Percentiles rank a stretch among this genome's conserved stretches.
Conservation (phyloP, 2,797 vertebrate genomes). For the Falco rusticolus region DNA sequence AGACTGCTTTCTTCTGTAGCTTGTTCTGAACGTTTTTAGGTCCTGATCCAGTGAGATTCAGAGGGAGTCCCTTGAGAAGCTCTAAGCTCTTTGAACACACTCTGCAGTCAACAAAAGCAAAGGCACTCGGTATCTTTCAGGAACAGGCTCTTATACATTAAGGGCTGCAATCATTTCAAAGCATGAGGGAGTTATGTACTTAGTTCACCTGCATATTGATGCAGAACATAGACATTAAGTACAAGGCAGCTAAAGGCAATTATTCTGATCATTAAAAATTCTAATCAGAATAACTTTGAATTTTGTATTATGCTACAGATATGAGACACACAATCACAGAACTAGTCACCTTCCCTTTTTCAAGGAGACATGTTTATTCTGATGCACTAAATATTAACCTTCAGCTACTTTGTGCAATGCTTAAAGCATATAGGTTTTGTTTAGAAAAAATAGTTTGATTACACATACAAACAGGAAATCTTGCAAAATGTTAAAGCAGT, state of each 20-base stretch:
- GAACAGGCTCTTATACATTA: neutral
- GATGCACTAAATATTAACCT: neutral
- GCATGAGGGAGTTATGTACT: neutral
- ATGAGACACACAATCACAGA: conserved; percentile 28
- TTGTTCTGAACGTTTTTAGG: neutral
- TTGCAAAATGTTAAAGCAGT: neutral
- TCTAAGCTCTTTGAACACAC: neutral
- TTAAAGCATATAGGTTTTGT: neutral
- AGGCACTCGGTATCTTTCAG: neutral
- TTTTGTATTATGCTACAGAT: conserved; percentile 25
- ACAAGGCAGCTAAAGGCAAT: conserved; percentile 48
- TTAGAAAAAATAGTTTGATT: neutral
- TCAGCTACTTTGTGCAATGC: neutral
- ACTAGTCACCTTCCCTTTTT: conserved; percentile 52
- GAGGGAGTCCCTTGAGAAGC: neutral
- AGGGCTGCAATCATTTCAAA: conserved; percentile 36
- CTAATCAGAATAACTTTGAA: conserved; percentile 56
- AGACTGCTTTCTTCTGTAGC: neutral
- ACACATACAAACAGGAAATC: neutral
- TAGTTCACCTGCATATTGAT: conserved; percentile 49
- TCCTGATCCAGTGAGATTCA: neutral
- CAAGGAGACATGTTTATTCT: conserved; percentile 40
- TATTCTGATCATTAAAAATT: conserved; percentile 55
- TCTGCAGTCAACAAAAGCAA: neutral
- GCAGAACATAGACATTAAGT: neutral